Evolutionary conservation across 2,113 vertebrate genomes (phyloP), one percentile per base, ranked within the genome.

Genomic region (Nanorana parkeri): DNA sequence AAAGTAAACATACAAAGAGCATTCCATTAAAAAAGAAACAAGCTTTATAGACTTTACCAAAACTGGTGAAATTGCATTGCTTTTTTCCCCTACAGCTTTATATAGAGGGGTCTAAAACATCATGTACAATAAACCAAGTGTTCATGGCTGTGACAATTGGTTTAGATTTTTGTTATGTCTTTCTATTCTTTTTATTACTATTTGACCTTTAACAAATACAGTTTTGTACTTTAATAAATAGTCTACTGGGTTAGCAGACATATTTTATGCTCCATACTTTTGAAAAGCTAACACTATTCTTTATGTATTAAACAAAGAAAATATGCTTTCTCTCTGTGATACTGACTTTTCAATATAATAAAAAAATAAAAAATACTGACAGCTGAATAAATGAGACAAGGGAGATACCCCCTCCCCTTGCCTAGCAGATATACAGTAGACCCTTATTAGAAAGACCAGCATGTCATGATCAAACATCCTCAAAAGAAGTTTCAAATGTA

Each of bases 1-100:
- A 75, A 36, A 75, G 55, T 60, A 61, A 41, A 58, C 56, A 75
- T 36, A 56, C 69, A 73, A 55, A 75, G 29, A 61, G 41, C 55
- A 75, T 61, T 61, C 72, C 72, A 75, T 75, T 75, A 61, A 41
- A 75, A 74, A 74, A 21, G 28, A 61, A 24, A 75, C 55, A 75
- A 23, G 55, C 28, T 75, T 60, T 75, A 36, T 74, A 75, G 72
- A 61, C 28, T 75, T 21, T 16, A 17, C 29, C 15, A 10, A 26
- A 41, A 61, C 54, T 75, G 58, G 55, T 19, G 29, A 61, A 75
- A 75, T 75, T 75, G 72, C 72, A 61, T 41, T 75, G 55, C 72
- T 23, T 75, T 61, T 75, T 64, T 41, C 15, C 60, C 29, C 72
- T 41, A 56, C 24, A 75, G 72, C 55, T 36, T 23, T 55, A 75